phyloP scores from a whole-genome alignment of 35 echinoderm and acorn worm species.

The Hemicentrotus pulcherrimus region DNA sequence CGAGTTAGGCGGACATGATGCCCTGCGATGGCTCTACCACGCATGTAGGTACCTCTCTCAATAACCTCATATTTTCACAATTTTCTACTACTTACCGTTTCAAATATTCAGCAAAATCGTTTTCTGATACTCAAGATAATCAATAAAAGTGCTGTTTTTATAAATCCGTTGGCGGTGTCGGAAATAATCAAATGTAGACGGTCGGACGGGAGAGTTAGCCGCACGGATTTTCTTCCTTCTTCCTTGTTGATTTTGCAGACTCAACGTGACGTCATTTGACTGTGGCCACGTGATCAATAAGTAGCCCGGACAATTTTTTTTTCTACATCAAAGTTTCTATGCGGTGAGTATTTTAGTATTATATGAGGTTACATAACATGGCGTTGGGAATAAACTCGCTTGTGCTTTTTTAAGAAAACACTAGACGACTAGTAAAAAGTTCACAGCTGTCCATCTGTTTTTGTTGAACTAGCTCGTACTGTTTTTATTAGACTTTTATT shows the following conservation, averaged over 20 bases:
- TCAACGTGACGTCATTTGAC: background rate
- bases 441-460: no score
- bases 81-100: background rate
- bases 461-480: no score
- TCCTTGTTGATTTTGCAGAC: conserved; percentile 27
- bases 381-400: no score
- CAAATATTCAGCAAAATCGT: background rate
- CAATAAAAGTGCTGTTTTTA: background rate
- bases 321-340: no score
- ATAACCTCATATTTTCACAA: background rate
- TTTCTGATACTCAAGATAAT: background rate
- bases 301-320: background rate
- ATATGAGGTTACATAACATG: no score
- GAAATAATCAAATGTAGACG: background rate
- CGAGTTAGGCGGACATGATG: background rate
- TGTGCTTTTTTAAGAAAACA: no score
- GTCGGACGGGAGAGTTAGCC: background rate
- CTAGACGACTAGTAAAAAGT: no score
- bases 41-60: background rate
- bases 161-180: conserved; percentile 7
- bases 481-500: no score
- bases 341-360: no score
- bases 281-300: conserved; percentile 19
- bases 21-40: background rate
- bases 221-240: conserved; percentile 38